These are phyloP conservation scores for Semnornis frantzii DNA, from an alignment of 2,113 vertebrate genomes.

Conservation along the genomic window DNA sequence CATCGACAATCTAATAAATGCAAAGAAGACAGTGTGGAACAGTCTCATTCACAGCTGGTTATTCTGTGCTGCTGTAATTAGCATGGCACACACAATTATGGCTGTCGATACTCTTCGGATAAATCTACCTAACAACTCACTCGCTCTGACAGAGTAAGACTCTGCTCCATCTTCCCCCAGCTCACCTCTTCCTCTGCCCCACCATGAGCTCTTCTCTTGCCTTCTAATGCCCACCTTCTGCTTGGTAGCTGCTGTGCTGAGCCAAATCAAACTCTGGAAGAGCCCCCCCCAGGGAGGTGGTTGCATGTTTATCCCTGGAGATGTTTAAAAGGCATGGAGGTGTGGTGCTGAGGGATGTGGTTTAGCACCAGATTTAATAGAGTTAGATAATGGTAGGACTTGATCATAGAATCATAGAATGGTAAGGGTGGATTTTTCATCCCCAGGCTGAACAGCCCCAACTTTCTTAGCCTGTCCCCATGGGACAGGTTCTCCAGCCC, in stretches of 20 bases:
- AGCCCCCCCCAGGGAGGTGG: no score
- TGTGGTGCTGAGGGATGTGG: no score
- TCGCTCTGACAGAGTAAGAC: not conserved
- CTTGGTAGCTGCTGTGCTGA: not conserved
- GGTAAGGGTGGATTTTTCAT: no score
- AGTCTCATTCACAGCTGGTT: constrained; percentile 48
- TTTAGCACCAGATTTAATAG: no score
- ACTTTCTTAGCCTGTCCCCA: no score
- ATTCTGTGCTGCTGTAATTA: constrained; percentile 43
- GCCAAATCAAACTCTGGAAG: not conserved
- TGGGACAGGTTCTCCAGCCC: no score
- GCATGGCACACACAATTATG: not conserved
- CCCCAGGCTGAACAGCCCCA: no score
- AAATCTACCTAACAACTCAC: not conserved
- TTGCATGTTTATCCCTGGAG: no score
- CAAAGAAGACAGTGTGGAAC: constrained; percentile 24
- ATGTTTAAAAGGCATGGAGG: no score
- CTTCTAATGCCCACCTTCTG: not conserved
- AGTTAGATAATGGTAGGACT: no score
- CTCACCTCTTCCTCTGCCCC: not conserved
- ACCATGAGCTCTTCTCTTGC: not conserved
- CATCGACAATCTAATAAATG: constrained; percentile 51
- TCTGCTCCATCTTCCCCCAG: not conserved
- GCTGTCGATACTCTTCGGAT: constrained; percentile 40
- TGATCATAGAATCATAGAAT: no score